Percentiles rank a stretch among this genome's conserved stretches.
phyloP scores from a whole-genome alignment of 2,888 invertebrate species.

The Eremobia ochroleuca region DNA sequence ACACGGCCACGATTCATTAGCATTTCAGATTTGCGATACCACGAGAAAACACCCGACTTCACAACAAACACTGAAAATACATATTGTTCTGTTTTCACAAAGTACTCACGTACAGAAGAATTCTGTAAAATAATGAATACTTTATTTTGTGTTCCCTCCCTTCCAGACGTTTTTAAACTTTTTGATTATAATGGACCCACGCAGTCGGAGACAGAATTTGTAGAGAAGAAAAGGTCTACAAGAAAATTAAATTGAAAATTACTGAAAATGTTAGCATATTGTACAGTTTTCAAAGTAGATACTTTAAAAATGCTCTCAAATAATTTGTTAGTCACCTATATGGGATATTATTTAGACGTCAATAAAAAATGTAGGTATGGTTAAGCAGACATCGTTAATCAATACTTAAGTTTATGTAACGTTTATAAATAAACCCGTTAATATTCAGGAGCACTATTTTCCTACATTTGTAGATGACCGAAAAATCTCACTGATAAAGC shows the following conservation, averaged over 20 bases:
- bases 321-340: background rate
- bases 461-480: background rate
- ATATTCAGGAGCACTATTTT: background rate
- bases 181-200: background rate
- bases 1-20: slow-evolving; percentile 73
- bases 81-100: slow-evolving; percentile 36
- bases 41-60: slow-evolving; percentile 68
- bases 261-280: background rate
- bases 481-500: background rate
- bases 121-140: background rate
- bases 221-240: background rate
- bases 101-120: background rate
- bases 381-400: background rate
- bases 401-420: background rate
- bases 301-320: background rate
- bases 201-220: background rate
- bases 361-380: background rate
- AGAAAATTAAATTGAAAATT: background rate
- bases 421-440: background rate
- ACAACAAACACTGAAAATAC: slow-evolving; percentile 63
- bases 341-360: too few species aligned
- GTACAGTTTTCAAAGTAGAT: background rate
- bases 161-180: background rate
- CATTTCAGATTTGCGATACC: slow-evolving; percentile 73
- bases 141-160: background rate